These are phyloP conservation scores for Archocentrus centrarchus DNA, from an alignment of 2,113 vertebrate genomes.

Conservation along the genomic window DNA sequence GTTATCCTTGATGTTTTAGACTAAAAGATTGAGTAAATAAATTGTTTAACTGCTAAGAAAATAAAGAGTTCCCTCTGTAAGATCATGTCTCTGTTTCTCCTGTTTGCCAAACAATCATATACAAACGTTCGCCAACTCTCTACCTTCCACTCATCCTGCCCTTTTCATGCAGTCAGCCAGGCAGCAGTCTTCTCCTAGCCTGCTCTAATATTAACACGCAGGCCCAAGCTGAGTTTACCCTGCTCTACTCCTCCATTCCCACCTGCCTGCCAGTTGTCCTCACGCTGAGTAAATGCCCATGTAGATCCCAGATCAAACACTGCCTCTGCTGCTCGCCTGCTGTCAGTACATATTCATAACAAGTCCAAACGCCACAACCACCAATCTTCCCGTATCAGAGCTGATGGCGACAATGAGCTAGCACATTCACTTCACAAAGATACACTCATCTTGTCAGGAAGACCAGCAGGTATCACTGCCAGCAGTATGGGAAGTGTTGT, in stretches of 20 bases:
- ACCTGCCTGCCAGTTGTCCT: neutral
- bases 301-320: conserved; percentile 45
- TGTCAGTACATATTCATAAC: conserved; percentile 42
- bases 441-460: conserved; percentile 21
- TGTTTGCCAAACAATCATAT: neutral
- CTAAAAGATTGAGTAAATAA: neutral
- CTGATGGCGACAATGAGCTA: conserved; percentile 32
- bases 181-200: conserved; percentile 12
- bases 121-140: neutral
- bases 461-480: conserved; percentile 26
- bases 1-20: neutral
- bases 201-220: conserved; percentile 28
- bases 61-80: neutral
- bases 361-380: conserved; percentile 10
- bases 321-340: conserved; percentile 35
- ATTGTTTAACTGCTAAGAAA: neutral
- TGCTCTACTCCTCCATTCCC: neutral
- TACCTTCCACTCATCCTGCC: neutral
- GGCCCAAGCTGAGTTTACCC: conserved; percentile 13
- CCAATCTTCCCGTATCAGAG: neutral
- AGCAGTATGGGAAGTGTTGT: conserved; percentile 26
- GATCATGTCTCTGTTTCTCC: neutral
- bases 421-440: conserved; percentile 3
- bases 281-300: conserved; percentile 23
- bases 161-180: conserved; percentile 30